phyloP scores from a whole-genome alignment of 2,888 invertebrate species.

The Empis livida region DNA sequence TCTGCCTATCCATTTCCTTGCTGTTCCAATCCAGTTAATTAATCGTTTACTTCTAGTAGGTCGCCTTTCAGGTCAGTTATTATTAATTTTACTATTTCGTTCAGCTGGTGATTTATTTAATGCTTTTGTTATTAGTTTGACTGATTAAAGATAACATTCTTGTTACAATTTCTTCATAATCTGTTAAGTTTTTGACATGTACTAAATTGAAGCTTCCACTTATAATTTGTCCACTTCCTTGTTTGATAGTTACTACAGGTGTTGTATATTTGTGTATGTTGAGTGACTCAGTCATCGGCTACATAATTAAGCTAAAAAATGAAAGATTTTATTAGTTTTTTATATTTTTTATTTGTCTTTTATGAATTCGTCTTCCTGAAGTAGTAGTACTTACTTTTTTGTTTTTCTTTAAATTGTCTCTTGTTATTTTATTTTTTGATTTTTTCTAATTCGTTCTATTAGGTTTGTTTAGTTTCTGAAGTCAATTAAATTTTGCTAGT shows the following conservation, averaged over 20 bases:
- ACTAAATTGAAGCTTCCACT: neutral
- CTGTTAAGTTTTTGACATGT: neutral
- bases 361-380: conserved; percentile 3
- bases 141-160: neutral
- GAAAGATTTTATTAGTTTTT: neutral
- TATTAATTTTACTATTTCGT: neutral
- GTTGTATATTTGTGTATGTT: neutral
- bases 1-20: conserved; percentile 12
- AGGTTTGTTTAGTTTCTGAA: neutral
- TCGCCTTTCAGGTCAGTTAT: neutral
- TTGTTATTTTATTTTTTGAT: neutral
- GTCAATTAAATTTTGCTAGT: conserved; percentile 1
- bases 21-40: conserved; percentile 8
- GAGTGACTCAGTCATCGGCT: neutral
- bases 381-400: conserved; percentile 5
- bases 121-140: neutral
- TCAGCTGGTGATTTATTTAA: neutral
- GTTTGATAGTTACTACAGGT: conserved; percentile 3
- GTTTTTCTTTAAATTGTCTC: conserved; percentile 1
- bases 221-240: conserved; percentile 2
- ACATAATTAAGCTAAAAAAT: conserved; percentile 1
- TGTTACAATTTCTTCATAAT: neutral
- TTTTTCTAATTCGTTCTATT: conserved; percentile 1
- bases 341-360: conserved; percentile 5
- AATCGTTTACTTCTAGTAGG: neutral